Evolutionary conservation across 2,888 invertebrate species (phyloP), one percentile per base, ranked within the genome.

Genomic region (Orthonevra nobilis): DNA sequence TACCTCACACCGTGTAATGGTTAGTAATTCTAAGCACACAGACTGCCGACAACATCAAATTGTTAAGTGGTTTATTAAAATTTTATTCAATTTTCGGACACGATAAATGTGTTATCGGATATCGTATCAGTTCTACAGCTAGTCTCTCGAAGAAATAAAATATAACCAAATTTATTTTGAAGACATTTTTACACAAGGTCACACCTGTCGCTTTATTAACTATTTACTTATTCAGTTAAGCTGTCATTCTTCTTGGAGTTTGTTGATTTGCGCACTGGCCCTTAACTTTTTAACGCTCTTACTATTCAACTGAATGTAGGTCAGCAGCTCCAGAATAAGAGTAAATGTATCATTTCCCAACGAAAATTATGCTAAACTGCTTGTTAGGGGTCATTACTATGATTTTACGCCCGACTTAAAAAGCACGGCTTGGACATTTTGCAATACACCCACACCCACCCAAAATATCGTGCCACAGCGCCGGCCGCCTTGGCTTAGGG

Each of bases 21-120:
- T 32, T 32, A 26, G 40, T 20, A 46, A 56, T 68, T 68, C 40
- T 40, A 26, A 40, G 19, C 63, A 38, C 38, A 26, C 26, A 23
- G 23, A 23, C 20, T 9, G 12, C 44, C 19, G 36, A 68, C 48
- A 38, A 48, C 20, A 12, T 36, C 20, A 58, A 60, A 26, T 50
- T 50, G 34, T 61, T 15, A 70, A 42, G 38, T 30, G 30, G 36
- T 36, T 61, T 70, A 70, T 61, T 52, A 44, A 70, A 54, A 70
- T 70, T 44, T 38, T 48, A 68, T 46, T 17, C 38, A 38, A 12
- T 32, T 48, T 58, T 46, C 14, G 15, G 15, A 54, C 23, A 44
- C 14, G 6, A 38, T 9, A 9, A 12, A 14, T 34, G n/a, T n/a
- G 15, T 48, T 48, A 5, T 52, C 12, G 32, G 10, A 30, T 7